A percentile compares a stretch with the other conserved stretches of the same genome.
These are phyloP conservation scores for Exaiptasia diaphana DNA, from an alignment of 64 coral and sea anemone species.

Conservation along the genomic window DNA sequence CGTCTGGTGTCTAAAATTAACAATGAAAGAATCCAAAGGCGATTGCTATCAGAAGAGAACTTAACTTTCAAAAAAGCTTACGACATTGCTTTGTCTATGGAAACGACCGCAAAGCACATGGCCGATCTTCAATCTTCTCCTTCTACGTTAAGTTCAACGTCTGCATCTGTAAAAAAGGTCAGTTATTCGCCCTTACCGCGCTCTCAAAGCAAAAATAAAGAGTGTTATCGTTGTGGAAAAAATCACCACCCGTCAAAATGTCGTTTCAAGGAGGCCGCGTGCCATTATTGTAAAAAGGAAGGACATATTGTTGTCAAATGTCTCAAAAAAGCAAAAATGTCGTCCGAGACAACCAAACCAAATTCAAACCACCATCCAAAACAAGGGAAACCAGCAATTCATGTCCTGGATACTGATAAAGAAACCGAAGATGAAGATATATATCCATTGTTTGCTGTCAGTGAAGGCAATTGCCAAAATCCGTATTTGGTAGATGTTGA, in stretches of 20 bases:
- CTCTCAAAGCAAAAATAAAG: neutral
- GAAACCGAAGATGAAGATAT: neutral
- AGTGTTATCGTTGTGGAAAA: constrained; percentile 3
- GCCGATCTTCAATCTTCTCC: neutral
- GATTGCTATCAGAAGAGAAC: constrained; percentile 29
- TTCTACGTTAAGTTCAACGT: neutral
- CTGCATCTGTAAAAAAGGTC: constrained; percentile 20
- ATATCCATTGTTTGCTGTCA: neutral
- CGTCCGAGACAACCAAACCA: too few relatives aligned
- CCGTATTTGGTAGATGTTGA: neutral
- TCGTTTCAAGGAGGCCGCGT: too few relatives aligned
- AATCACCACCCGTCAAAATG: neutral
- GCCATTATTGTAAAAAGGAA: too few relatives aligned
- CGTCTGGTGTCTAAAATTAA: constrained; percentile 28
- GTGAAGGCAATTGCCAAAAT: neutral
- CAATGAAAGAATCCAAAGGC: constrained; percentile 26
- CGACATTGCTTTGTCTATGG: constrained; percentile 17
- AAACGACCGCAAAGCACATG: constrained; percentile 1
- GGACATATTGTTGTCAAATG: too few relatives aligned
- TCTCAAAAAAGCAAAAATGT: too few relatives aligned
- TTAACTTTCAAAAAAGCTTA: constrained; percentile 53
- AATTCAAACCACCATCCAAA: neutral
- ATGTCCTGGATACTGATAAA: neutral
- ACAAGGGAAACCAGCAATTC: neutral
- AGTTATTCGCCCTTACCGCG: neutral